phyloP scores from a whole-genome alignment of 2,113 vertebrate species.

The Upupa epops region DNA sequence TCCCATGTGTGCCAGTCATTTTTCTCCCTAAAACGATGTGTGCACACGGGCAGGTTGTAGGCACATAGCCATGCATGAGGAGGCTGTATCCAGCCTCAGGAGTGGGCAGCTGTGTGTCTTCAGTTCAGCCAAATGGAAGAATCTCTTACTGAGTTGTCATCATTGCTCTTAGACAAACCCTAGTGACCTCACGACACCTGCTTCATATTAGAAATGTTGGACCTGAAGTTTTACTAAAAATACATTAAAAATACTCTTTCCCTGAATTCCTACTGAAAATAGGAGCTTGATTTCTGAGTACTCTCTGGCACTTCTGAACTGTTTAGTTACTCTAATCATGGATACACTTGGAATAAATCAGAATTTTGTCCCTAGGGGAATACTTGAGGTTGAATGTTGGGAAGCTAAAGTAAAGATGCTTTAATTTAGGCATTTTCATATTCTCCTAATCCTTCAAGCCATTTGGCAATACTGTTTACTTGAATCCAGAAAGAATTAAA shows the following conservation, averaged over 20 bases:
- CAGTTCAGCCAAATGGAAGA: not conserved
- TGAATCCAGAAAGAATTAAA: conserved; percentile 8
- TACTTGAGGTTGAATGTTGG: not conserved
- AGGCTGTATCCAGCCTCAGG: not conserved
- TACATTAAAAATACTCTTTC: not conserved
- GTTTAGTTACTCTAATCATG: not conserved
- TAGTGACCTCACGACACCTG: not conserved
- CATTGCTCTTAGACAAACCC: not conserved
- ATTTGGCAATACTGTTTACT: not conserved
- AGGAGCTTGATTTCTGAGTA: not conserved
- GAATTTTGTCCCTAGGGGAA: not conserved
- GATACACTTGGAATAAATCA: not conserved
- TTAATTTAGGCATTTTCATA: not conserved
- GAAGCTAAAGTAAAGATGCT: not conserved
- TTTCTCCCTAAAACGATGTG: not conserved
- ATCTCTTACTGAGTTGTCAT: not conserved
- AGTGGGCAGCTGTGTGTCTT: not conserved
- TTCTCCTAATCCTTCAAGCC: not conserved
- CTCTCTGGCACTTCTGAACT: not conserved
- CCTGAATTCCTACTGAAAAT: not conserved
- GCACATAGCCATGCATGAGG: fast-evolving
- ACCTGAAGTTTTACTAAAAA: not conserved
- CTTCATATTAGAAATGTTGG: not conserved
- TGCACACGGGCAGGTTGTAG: not conserved
- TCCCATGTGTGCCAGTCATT: conserved; percentile 21